Evolutionary conservation across 2,797 vertebrate genomes (phyloP), one percentile per base, ranked within the genome.

Genomic region (Channallabes apus): DNA sequence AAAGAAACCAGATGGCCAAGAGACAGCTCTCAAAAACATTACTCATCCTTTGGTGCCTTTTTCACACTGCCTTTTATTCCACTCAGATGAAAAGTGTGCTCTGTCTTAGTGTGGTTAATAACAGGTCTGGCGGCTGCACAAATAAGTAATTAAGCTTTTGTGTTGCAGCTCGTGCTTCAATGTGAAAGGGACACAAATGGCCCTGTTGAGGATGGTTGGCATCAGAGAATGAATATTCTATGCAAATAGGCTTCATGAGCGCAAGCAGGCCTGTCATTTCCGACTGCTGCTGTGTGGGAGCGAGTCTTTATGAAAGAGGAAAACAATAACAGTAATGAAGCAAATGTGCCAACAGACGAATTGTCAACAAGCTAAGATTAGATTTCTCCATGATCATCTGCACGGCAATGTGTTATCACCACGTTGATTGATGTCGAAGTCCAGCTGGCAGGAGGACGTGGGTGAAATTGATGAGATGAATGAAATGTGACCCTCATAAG

Each of bases 141-240:
- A 86, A 89, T 71, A 86, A 83, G 84, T 89, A 88, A 87, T 90
- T 84, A 90, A 58, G 32, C 73, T 84, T 85, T 89, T 86, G 78
- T 86, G 86, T 87, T 82, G 80, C 68, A 64, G 80, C 72, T 61
- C 54, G 86, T 83, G 87, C 85, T 86, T 82, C 67, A 62, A 84
- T 85, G 88, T 86, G 88, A 84, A 89, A 88, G 82, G 87, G 86
- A 86, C 89, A 88, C 88, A 88, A 87, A 86, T 86, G 88, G 85
- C 62, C 82, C 68, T 87, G 88, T 89, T 79, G 83, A 78, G 78
- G 86, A 87, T 84, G 80, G 80, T 84, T 83, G 64, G 83, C 85
- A 85, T 86, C 85, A 65, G 75, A 65, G 85, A 83, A 86, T 86
- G 85, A 83, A 79, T 83, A 80, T 72, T 83, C 87, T 87, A 89